Base-by-base conservation (phyloP, 2,797 vertebrate genomes). In the Balearica regulorum region DNA sequence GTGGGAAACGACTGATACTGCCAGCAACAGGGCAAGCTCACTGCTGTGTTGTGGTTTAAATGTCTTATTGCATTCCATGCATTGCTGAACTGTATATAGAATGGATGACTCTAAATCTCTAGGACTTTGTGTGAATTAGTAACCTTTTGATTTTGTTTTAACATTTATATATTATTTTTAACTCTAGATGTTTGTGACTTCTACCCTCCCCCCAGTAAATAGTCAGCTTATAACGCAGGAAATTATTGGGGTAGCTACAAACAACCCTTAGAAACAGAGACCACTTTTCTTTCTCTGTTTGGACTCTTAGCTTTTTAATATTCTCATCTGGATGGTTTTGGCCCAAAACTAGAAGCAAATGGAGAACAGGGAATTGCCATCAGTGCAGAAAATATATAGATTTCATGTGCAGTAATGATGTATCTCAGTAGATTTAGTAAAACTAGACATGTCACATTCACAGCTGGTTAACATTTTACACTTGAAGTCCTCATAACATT, bases 1-100 rank as follows among this genome's bases (percentile, higher is more conserved):
- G 98, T 98, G 98, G 98, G 98, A 98, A 98, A 97, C 89, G 73
- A 94, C 92, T 76, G 90, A 95, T 97, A 81, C 93, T 98, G 98
- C 98, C 98, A 98, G 98, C 97, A 96, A 95, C 78, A 75, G 97
- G 93, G 97, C 97, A 95, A 96, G 98, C 97, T 96, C 90, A 94
- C 97, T 93, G 98, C 97, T 98, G 96, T 97, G 97, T 96, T 98
- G 98, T 94, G 98, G 98, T 98, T 97, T 97, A 96, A 92, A 97
- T 95, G 96, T 97, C 97, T 96, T 98, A 94, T 97, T 96, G 96
- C 98, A 98, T 98, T 98, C 98, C 98, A 94, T n/a, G 89, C 97
- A 98, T 98, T 98, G 97, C 98, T 98, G 97, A 96, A 93, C 97
- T 97, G 97, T 97, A 97, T 96, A 96, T 96, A 96, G 97, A 97